Conservation (phyloP, 2,888 invertebrate genomes). For the Maniola hyperantus region DNA sequence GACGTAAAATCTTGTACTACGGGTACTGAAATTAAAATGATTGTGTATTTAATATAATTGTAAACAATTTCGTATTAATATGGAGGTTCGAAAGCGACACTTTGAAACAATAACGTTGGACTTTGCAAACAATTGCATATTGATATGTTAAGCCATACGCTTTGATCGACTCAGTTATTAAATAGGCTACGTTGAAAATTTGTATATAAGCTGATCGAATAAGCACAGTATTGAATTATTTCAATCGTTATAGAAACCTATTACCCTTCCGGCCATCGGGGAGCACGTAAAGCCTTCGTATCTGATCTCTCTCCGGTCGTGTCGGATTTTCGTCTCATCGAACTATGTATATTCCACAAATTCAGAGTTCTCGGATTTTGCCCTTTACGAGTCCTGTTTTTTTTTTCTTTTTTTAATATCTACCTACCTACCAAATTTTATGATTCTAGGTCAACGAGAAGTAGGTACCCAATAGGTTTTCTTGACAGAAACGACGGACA, state of each 20-base stretch:
- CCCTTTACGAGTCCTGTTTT: too few species aligned
- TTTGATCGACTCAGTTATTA: constrained; percentile 4
- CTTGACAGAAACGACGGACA: too few species aligned
- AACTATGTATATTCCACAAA: too few species aligned
- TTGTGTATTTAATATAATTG: neutral
- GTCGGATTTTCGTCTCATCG: too few species aligned
- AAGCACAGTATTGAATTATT: neutral
- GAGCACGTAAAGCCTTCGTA: too few species aligned
- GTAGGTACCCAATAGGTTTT: too few species aligned
- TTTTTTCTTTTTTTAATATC: too few species aligned
- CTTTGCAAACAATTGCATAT: constrained; percentile 4
- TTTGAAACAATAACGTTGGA: constrained; percentile 11
- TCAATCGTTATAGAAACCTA: neutral
- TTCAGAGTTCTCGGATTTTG: too few species aligned
- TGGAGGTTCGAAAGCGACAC: neutral
- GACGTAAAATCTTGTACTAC: too few species aligned
- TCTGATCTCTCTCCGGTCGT: too few species aligned
- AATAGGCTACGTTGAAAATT: neutral
- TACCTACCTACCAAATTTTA: too few species aligned
- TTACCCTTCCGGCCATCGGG: neutral
- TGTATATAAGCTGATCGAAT: constrained; percentile 1
- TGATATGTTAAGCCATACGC: constrained; percentile 6
- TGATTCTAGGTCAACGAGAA: too few species aligned
- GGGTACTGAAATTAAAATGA: neutral
- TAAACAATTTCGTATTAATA: constrained; percentile 4